phyloP scores from a whole-genome alignment of 1,140 invertebrate genomes.

The Cydia amplana region DNA sequence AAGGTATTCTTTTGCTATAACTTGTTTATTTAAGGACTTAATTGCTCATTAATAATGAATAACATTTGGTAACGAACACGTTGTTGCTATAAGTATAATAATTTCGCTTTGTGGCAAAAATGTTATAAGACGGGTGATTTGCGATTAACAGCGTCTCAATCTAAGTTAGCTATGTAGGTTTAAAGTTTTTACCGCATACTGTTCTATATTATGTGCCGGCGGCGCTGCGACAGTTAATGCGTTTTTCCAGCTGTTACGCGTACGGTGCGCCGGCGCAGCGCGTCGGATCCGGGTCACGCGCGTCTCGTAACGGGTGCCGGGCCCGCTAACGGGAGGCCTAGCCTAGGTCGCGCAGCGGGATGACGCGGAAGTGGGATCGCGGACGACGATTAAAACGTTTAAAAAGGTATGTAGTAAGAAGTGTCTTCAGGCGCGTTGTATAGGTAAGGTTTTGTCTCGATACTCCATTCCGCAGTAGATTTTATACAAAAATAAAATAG shows the following conservation, averaged over 20 bases:
- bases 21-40: no score
- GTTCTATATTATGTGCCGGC: conserved; percentile 32
- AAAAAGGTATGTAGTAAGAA: conserved; percentile 12
- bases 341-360: conserved; percentile 69
- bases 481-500: no score
- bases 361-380: conserved; percentile 67
- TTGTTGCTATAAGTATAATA: no score
- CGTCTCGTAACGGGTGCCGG: conserved; percentile 73
- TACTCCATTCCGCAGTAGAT: no score
- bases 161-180: neutral
- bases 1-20: no score
- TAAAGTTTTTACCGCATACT: conserved; percentile 18
- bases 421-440: conserved; percentile 1
- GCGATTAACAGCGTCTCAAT: neutral
- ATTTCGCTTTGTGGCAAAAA: neutral
- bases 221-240: conserved; percentile 55
- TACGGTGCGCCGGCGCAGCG: conserved; percentile 43
- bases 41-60: no score
- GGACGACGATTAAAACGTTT: conserved; percentile 49
- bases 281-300: conserved; percentile 70
- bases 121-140: neutral
- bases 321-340: conserved; percentile 63
- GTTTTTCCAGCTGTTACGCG: conserved; percentile 56
- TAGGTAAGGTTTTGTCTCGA: no score
- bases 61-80: no score